Percentiles rank a stretch among this genome's conserved stretches.
phyloP scores from a whole-genome alignment of 2,797 vertebrate species.

The Hoplostethus atlanticus region DNA sequence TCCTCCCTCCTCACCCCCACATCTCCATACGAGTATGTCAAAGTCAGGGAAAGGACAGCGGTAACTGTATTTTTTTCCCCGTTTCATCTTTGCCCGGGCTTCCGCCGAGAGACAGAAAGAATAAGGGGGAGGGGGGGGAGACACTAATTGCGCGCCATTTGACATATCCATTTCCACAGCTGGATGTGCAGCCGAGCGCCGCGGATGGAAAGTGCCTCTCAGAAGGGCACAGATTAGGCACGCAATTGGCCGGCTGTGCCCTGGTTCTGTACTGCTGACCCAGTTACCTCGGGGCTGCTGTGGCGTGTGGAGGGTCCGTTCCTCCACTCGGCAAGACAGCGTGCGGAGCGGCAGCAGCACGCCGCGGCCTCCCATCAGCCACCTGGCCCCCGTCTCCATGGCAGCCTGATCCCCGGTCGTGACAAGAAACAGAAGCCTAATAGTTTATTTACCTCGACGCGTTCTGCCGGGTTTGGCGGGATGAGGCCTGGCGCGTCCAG shows the following conservation, averaged over 20 bases:
- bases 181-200: conserved; percentile 74
- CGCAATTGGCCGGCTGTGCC: conserved; percentile 69
- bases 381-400: conserved; percentile 54
- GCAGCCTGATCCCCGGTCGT: conserved; percentile 59
- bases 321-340: conserved; percentile 38
- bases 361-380: conserved; percentile 52
- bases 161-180: conserved; percentile 79
- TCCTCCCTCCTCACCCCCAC: neutral
- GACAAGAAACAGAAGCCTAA: conserved; percentile 58
- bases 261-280: conserved; percentile 73
- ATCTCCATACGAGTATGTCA: conserved; percentile 45
- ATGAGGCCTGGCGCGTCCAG: conserved; percentile 67
- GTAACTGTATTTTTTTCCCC: conserved; percentile 38
- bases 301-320: conserved; percentile 46
- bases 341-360: conserved; percentile 16
- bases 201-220: conserved; percentile 68
- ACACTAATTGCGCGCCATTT: conserved; percentile 76
- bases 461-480: conserved; percentile 50
- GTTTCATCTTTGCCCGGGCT: conserved; percentile 51
- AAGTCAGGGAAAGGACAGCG: conserved; percentile 63
- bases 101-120: conserved; percentile 59
- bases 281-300: conserved; percentile 69
- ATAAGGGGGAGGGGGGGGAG: conserved; percentile 53
- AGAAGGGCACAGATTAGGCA: conserved; percentile 76
- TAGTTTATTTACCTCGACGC: conserved; percentile 74